phyloP scores from a whole-genome alignment of 2,888 invertebrate genomes.

The Leptinotarsa peninsularis region DNA sequence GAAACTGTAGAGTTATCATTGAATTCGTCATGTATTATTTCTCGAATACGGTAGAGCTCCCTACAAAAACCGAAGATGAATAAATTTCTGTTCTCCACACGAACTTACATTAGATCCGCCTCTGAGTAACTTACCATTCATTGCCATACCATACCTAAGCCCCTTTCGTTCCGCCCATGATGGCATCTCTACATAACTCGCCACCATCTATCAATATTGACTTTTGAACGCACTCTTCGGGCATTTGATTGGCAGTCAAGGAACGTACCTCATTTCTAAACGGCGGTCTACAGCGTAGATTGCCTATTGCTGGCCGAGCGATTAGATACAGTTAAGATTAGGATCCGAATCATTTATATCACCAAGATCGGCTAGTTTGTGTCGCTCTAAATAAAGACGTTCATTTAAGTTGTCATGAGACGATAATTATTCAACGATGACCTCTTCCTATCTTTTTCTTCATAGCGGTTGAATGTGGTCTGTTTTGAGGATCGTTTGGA shows the following conservation, averaged over 20 bases:
- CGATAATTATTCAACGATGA: slow-evolving; percentile 16
- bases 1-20: no score
- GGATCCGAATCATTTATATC: slow-evolving; percentile 48
- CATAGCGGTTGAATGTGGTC: background rate
- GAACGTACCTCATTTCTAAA: slow-evolving; percentile 53
- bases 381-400: slow-evolving; percentile 14
- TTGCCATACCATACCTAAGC: no score
- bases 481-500: slow-evolving; percentile 1
- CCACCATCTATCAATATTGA: slow-evolving; percentile 55
- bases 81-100: no score
- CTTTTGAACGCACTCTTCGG: slow-evolving; percentile 51
- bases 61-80: no score
- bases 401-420: slow-evolving; percentile 10
- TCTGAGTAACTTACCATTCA: no score
- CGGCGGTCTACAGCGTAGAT: slow-evolving; percentile 48
- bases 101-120: no score
- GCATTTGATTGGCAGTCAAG: slow-evolving; percentile 57
- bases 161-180: background rate
- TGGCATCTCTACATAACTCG: slow-evolving; percentile 49
- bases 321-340: slow-evolving; percentile 57
- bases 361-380: slow-evolving; percentile 14
- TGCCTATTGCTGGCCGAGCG: slow-evolving; percentile 30
- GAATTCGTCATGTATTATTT: no score
- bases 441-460: background rate
- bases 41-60: no score